Base-by-base conservation (phyloP, 2,888 invertebrate genomes). In the Blomia tropicalis region DNA sequence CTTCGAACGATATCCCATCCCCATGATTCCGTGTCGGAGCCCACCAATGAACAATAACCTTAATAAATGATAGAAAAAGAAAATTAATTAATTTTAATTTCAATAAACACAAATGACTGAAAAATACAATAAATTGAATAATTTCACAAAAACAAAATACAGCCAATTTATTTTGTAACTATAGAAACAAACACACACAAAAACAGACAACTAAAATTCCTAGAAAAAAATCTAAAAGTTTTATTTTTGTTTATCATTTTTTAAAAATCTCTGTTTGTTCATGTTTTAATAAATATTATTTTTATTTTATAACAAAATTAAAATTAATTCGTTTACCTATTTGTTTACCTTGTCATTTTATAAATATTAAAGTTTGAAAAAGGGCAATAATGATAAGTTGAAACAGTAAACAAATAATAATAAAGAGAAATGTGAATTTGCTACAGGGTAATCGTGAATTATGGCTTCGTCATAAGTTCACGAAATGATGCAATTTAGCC, bases 1-100 rank as follows among this genome's bases (percentile, higher is more conserved):
- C 44, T 58, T 2, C 62, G 36, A 11, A 62, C 62, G 19, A 62
- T 19, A 47, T 62, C 62, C 62, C 62, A 62, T 19, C 62, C 62
- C 56, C 56, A 62, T 2, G 62, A 62, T 31, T 62, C 56, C 11
- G n/a, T 41, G 47, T 62, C 58, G 14, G 58, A 36, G 43, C 62
- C 62, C 25, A 62, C 58, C 54, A 62, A 22, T 17, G 62, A 62
- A 30, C 56, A 62, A 58, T 62, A 62, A 29, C 62, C 62, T 62
- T 22, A 5, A 25, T 7, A 17, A 36, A 36, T 11, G 7, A 36
- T 7, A 36, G 36, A 36, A 36, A n/a, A 36, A 36, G 36, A 36
- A 36, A 36, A 36, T 17, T 17, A 36, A 56, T 27, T 56, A 29
- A 36, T 27, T 19, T 56, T 11, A 54, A 22, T 54, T 22, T 32